A percentile compares a stretch with the other conserved stretches of the same genome.
Conservation (phyloP, 2,888 invertebrate genomes). For the Odontomyia ornata region DNA sequence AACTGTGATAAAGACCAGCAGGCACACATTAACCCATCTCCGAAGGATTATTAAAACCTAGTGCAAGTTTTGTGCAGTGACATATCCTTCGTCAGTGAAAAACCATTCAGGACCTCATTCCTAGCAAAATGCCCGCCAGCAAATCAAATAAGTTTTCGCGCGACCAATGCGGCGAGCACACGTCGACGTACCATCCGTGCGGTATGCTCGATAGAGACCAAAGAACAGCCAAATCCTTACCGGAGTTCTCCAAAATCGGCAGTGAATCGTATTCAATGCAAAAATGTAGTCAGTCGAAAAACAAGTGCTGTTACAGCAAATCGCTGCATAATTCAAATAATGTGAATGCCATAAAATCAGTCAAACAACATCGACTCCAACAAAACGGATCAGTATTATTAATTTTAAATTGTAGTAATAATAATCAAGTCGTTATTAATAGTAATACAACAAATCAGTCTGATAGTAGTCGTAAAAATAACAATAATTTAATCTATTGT, state of each 20-base stretch:
- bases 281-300: slow-evolving; percentile 26
- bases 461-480: slow-evolving; percentile 22
- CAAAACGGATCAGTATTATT: slow-evolving; percentile 39
- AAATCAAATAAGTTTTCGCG: background rate
- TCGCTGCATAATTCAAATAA: slow-evolving; percentile 14
- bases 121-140: slow-evolving; percentile 1
- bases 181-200: slow-evolving; percentile 42
- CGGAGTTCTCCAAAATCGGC: slow-evolving; percentile 12
- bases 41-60: slow-evolving; percentile 12
- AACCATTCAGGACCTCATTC: background rate
- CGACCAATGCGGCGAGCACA: background rate
- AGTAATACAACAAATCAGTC: slow-evolving; percentile 4
- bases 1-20: slow-evolving; percentile 46
- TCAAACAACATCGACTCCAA: slow-evolving; percentile 24
- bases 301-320: slow-evolving; percentile 15
- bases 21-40: too few relatives aligned
- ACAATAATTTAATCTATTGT: slow-evolving; percentile 26
- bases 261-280: slow-evolving; percentile 13
- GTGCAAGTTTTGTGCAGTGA: background rate
- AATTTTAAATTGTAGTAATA: slow-evolving; percentile 33
- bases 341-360: slow-evolving; percentile 13
- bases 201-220: slow-evolving; percentile 51
- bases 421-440: slow-evolving; percentile 5
- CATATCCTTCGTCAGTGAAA: background rate
- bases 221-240: slow-evolving; percentile 47